phyloP scores from a whole-genome alignment of 2,113 vertebrate species.

The Sander lucioperca region DNA sequence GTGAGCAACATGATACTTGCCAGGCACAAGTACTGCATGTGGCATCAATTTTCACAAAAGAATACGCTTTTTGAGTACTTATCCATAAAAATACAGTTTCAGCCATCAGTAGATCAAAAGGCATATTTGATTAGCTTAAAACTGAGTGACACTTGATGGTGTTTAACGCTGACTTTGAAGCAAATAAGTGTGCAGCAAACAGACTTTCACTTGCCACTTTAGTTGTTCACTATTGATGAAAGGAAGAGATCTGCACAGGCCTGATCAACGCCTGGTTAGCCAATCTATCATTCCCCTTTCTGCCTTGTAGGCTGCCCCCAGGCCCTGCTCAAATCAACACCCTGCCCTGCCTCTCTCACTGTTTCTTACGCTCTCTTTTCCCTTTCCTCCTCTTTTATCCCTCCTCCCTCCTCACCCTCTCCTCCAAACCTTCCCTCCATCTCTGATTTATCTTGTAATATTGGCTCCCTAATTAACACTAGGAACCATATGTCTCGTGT shows the following conservation, averaged over 20 bases:
- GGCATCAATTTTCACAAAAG: constrained; percentile 31
- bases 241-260: constrained; percentile 54
- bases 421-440: constrained; percentile 70
- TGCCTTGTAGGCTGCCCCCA: constrained; percentile 73
- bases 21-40: constrained; percentile 9
- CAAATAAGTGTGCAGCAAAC: constrained; percentile 53
- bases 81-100: constrained; percentile 18
- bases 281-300: constrained; percentile 75
- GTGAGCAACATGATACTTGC: constrained; percentile 64
- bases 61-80: constrained; percentile 28
- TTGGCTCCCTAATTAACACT: constrained; percentile 82
- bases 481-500: constrained; percentile 75
- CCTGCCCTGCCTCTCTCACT: constrained; percentile 52
- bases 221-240: constrained; percentile 73
- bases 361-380: constrained; percentile 52
- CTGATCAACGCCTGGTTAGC: constrained; percentile 74
- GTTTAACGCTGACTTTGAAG: constrained; percentile 64
- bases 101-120: constrained; percentile 54
- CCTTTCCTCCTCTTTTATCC: constrained; percentile 37
- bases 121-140: constrained; percentile 56
- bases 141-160: constrained; percentile 55
- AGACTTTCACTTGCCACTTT: constrained; percentile 57
- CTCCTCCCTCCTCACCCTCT: constrained; percentile 60
- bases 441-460: constrained; percentile 84
- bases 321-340: constrained; percentile 77